These are phyloP conservation scores for Polyodon spathula DNA, from an alignment of 2,113 vertebrate genomes.

Conservation along the genomic window DNA sequence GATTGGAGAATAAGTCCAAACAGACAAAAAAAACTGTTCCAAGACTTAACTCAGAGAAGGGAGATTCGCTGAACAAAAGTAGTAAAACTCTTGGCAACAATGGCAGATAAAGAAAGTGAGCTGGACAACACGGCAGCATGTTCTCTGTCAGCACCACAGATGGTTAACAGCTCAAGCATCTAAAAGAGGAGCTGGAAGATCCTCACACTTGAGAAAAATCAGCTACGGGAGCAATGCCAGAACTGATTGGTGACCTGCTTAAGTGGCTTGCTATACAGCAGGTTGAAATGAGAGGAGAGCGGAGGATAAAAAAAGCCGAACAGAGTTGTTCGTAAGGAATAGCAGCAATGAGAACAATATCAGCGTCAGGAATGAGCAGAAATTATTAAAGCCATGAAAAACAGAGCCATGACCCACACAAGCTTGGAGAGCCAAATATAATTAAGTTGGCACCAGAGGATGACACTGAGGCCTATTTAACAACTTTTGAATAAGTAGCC, in stretches of 20 bases:
- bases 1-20: too few species aligned
- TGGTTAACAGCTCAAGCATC: too few species aligned
- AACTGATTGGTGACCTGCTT: background rate
- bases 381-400: background rate
- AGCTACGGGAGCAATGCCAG: background rate
- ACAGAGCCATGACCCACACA: background rate
- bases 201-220: too few species aligned
- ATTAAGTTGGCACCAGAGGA: background rate
- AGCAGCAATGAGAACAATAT: background rate
- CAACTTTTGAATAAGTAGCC: background rate
- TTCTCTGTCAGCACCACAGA: too few species aligned
- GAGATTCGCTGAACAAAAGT: too few species aligned
- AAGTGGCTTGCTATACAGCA: background rate
- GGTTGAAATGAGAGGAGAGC: background rate
- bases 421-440: background rate
- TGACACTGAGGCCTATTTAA: background rate
- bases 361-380: background rate
- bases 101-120: too few species aligned
- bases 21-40: too few species aligned
- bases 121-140: too few species aligned
- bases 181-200: too few species aligned
- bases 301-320: background rate
- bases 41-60: too few species aligned
- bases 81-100: too few species aligned
- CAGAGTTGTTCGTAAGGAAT: too few species aligned